These are phyloP conservation scores for Orthosia incerta DNA, from an alignment of 2,888 invertebrate species.

Conservation along the genomic window DNA sequence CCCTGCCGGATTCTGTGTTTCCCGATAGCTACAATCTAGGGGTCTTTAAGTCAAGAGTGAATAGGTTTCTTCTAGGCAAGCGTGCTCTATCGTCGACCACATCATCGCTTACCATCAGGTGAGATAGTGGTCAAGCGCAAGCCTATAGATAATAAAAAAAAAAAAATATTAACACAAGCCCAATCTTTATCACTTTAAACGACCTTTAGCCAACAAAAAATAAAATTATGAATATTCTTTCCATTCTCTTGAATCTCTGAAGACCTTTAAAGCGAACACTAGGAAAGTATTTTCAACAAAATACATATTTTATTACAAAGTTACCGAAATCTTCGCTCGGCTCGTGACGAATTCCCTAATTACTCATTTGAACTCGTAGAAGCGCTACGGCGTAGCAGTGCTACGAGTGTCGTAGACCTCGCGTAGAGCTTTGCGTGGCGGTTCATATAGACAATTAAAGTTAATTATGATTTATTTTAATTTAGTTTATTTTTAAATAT, in stretches of 20 bases:
- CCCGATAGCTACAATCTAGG: too few species aligned
- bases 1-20: too few species aligned
- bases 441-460: constrained; percentile 12
- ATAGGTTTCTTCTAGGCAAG: too few species aligned
- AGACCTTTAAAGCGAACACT: constrained; percentile 30
- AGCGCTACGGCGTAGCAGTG: constrained; percentile 56
- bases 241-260: constrained; percentile 20
- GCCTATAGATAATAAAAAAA: too few species aligned
- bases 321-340: constrained; percentile 47
- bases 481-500: not conserved
- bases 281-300: constrained; percentile 51
- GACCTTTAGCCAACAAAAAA: constrained; percentile 9
- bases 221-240: constrained; percentile 24
- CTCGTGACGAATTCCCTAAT: constrained; percentile 59
- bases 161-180: not conserved
- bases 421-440: not conserved
- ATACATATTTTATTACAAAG: constrained; percentile 59
- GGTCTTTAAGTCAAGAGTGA: too few species aligned
- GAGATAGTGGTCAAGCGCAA: too few species aligned
- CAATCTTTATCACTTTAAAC: constrained; percentile 12
- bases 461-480: constrained; percentile 7
- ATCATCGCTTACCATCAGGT: too few species aligned
- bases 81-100: too few species aligned
- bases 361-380: constrained; percentile 60
- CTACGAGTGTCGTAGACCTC: constrained; percentile 54